Evolutionary conservation across 2,113 vertebrate genomes (phyloP).

Genomic region (Arothron firmamentum): DNA sequence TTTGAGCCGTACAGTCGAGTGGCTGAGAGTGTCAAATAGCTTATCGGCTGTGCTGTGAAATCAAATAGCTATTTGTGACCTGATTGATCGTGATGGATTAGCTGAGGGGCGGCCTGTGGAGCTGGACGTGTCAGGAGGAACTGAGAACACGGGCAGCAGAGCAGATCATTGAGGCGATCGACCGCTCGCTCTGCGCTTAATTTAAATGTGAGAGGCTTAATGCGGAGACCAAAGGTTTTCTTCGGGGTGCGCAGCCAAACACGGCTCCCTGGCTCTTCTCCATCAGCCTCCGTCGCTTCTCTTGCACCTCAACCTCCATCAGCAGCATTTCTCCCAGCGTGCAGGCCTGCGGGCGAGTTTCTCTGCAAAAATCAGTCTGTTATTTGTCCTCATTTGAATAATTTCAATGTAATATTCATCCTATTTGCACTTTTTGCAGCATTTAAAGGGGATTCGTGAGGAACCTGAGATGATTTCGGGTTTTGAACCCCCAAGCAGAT

Average conservation of each 20-base stretch:
- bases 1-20: neutral
- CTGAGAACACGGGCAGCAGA: slow-evolving; percentile 48
- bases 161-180: slow-evolving; percentile 60
- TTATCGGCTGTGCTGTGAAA: slow-evolving; percentile 34
- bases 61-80: slow-evolving; percentile 46
- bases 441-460: too few relatives aligned
- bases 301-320: slow-evolving; percentile 1
- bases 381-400: too few relatives aligned
- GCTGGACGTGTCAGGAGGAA: slow-evolving; percentile 46
- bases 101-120: slow-evolving; percentile 37
- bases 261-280: neutral
- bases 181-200: slow-evolving; percentile 41
- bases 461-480: too few relatives aligned
- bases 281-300: neutral
- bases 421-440: too few relatives aligned
- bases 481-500: too few relatives aligned
- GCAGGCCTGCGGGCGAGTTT: too few relatives aligned
- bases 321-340: too few relatives aligned
- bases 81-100: slow-evolving; percentile 63
- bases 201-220: slow-evolving; percentile 48
- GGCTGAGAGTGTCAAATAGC: slow-evolving; percentile 12
- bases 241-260: neutral
- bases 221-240: slow-evolving; percentile 24
- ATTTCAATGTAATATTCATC: too few relatives aligned
- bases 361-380: too few relatives aligned